Evolutionary conservation across 2,113 vertebrate species (phyloP).

Genomic region (Phalacrocorax pelagicus): DNA sequence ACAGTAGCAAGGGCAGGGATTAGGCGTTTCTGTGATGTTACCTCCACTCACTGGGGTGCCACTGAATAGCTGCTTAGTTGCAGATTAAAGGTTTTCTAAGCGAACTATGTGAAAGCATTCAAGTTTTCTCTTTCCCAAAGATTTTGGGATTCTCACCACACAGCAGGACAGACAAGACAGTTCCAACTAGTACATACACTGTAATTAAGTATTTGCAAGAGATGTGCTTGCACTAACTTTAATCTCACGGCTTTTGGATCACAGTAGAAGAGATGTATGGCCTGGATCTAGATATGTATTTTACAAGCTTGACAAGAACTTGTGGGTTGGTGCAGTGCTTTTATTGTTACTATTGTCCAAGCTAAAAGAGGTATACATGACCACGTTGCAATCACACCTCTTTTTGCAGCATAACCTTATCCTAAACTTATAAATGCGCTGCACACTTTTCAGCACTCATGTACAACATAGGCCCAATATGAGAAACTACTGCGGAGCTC

Average conservation of each 20-base stretch:
- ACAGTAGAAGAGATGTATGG: neutral
- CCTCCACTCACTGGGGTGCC: neutral
- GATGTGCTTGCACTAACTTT: neutral
- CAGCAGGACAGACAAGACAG: neutral
- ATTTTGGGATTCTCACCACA: neutral
- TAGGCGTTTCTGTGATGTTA: neutral
- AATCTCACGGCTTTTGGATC: neutral
- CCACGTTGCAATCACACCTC: neutral
- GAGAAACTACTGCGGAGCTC: neutral
- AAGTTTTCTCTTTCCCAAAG: neutral
- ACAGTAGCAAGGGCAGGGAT: neutral
- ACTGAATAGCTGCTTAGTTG: neutral
- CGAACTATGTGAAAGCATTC: neutral
- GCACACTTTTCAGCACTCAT: neutral
- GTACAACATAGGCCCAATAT: neutral
- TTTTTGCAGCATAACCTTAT: neutral
- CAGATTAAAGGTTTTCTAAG: neutral
- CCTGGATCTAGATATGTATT: neutral
- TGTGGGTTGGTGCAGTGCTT: neutral
- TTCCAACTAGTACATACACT: neutral
- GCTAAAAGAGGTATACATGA: neutral
- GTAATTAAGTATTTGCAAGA: neutral
- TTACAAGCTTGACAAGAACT: neutral
- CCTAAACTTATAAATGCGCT: neutral
- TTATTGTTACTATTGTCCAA: neutral